phyloP scores from a whole-genome alignment of 2,888 invertebrate species.

The Lymantria dispar region DNA sequence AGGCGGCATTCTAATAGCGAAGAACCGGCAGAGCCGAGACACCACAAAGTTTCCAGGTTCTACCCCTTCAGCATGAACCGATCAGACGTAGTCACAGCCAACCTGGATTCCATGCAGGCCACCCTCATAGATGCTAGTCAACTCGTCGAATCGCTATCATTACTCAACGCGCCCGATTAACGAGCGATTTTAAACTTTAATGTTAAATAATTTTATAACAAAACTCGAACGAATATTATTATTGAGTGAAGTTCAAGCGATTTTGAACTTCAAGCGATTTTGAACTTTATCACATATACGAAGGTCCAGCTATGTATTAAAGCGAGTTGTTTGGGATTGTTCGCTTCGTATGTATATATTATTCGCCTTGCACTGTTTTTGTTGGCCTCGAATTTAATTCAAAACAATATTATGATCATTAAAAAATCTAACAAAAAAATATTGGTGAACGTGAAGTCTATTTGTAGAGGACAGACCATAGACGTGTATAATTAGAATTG shows the following conservation, averaged over 20 bases:
- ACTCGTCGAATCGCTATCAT: slow-evolving; percentile 86
- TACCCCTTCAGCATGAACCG: slow-evolving; percentile 65
- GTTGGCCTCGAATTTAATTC: neutral
- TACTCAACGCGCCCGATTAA: slow-evolving; percentile 87
- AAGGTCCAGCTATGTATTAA: neutral
- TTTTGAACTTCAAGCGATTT: neutral
- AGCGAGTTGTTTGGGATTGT: slow-evolving; percentile 1
- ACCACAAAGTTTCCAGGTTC: slow-evolving; percentile 56
- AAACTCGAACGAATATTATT: neutral
- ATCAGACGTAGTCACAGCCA: slow-evolving; percentile 30
- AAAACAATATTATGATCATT: too few relatives aligned
- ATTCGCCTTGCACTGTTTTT: slow-evolving; percentile 11
- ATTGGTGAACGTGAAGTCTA: too few relatives aligned
- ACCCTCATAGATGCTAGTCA: slow-evolving; percentile 84
- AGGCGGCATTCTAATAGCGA: slow-evolving; percentile 50
- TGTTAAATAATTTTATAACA: neutral
- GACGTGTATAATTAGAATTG: too few relatives aligned
- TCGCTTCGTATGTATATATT: slow-evolving; percentile 18
- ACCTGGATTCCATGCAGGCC: slow-evolving; percentile 75
- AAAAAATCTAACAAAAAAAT: too few relatives aligned
- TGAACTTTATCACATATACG: neutral
- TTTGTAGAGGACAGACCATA: too few relatives aligned
- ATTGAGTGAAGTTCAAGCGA: neutral
- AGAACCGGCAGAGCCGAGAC: slow-evolving; percentile 14
- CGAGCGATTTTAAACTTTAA: slow-evolving; percentile 21